phyloP scores from a whole-genome alignment of 2,888 invertebrate species.

The Pharmacophagus antenor region DNA sequence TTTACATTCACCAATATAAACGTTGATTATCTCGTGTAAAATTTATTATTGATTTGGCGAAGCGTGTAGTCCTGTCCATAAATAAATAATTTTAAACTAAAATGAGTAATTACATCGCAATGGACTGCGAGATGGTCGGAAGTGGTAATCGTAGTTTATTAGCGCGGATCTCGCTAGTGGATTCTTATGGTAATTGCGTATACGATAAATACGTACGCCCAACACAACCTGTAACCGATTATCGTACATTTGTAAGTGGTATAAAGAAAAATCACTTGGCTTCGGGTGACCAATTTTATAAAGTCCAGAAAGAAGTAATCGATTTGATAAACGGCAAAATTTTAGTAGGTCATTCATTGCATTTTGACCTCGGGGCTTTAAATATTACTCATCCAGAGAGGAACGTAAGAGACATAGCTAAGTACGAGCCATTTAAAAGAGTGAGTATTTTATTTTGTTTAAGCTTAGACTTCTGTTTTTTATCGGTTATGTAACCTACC shows the following conservation, averaged over 20 bases:
- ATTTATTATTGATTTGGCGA: too few species aligned
- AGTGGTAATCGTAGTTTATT: constrained; percentile 26
- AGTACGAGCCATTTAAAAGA: constrained; percentile 24
- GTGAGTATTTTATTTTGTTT: constrained; percentile 18
- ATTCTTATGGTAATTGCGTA: constrained; percentile 12
- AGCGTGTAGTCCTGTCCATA: too few species aligned
- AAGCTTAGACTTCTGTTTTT: too few species aligned
- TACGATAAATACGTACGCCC: constrained; percentile 32
- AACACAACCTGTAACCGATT: constrained; percentile 25
- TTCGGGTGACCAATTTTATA: neutral
- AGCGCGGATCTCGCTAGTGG: constrained; percentile 32
- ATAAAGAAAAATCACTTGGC: constrained; percentile 14
- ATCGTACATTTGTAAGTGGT: constrained; percentile 25
- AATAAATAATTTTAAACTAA: too few species aligned
- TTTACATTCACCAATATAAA: too few species aligned
- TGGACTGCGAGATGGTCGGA: constrained; percentile 34
- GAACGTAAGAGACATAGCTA: constrained; percentile 27
- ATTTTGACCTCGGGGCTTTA: constrained; percentile 29
- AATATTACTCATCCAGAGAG: constrained; percentile 28
- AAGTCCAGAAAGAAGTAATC: neutral
- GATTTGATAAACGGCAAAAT: constrained; percentile 18
- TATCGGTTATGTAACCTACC: too few species aligned
- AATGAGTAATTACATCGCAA: constrained; percentile 5
- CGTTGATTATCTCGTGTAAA: too few species aligned
- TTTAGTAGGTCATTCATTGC: constrained; percentile 30